phyloP scores from a whole-genome alignment of 2,888 invertebrate genomes.

The Polydrusus tereticollis region DNA sequence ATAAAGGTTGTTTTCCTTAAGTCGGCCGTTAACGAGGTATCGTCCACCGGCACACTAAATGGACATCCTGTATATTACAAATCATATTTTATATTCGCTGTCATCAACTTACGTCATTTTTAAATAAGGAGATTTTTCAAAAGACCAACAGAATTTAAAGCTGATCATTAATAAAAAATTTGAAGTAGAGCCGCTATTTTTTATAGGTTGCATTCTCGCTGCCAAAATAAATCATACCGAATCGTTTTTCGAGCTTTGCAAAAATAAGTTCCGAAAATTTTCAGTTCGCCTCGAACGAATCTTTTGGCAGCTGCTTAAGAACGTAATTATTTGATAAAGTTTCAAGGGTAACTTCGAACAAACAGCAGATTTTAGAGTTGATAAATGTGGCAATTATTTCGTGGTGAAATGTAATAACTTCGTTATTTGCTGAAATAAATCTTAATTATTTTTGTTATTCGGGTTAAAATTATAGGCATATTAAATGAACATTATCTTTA shows the following conservation, averaged over 20 bases:
- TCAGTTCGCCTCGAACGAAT: background rate
- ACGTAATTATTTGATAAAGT: background rate
- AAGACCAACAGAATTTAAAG: background rate
- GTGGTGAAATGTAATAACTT: background rate
- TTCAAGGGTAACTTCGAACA: background rate
- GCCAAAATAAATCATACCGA: background rate
- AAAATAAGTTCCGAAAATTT: background rate
- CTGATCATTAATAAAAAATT: constrained; percentile 24
- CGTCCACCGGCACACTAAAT: too few relatives aligned
- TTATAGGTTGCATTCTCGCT: constrained; percentile 14
- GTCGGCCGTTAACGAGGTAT: too few relatives aligned
- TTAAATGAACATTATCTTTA: too few relatives aligned
- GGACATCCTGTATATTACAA: too few relatives aligned
- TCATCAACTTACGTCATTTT: too few relatives aligned
- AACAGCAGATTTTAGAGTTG: background rate
- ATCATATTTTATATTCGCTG: too few relatives aligned
- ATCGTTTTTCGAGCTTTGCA: background rate
- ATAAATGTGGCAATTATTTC: background rate
- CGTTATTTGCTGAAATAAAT: background rate
- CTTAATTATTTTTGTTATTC: background rate
- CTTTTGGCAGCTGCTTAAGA: constrained; percentile 3
- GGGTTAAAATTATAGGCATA: too few relatives aligned
- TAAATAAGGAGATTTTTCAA: too few relatives aligned
- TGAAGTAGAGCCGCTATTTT: background rate
- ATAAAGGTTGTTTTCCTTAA: too few relatives aligned